Conservation (phyloP, 2,797 vertebrate genomes). For the Phaenicophaeus curvirostris region DNA sequence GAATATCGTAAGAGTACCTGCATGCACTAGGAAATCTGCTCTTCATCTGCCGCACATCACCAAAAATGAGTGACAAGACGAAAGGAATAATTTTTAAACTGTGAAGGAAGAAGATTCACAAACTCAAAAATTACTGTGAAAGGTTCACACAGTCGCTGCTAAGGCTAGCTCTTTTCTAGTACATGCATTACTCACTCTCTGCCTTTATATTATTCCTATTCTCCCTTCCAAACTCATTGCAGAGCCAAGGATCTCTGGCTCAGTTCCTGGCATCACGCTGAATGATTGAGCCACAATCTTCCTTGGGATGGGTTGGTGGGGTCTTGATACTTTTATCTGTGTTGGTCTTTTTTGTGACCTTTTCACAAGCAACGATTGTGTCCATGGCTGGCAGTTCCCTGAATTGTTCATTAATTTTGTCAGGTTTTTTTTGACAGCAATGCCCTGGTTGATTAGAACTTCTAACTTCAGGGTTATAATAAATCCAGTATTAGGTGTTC, state of each 20-base stretch:
- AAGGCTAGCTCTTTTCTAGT: not conserved
- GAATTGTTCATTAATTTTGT: not conserved
- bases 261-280: not conserved
- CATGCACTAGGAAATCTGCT: not conserved
- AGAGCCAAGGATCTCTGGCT: not conserved
- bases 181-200: not conserved
- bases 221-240: not conserved
- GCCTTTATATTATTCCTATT: not conserved
- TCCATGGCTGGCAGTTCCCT: not conserved
- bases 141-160: not conserved
- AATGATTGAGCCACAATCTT: not conserved
- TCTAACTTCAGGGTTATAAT: conserved; percentile 28
- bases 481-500: conserved; percentile 12
- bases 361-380: not conserved
- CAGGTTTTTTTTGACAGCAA: not conserved
- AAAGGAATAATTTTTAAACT: not conserved
- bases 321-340: not conserved
- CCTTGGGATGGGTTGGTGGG: not conserved
- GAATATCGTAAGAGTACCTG: not conserved
- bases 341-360: not conserved
- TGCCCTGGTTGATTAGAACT: not conserved
- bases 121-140: not conserved
- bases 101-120: not conserved
- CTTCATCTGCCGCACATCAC: not conserved
- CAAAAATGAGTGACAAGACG: not conserved